These are phyloP conservation scores for Catocala fraxini DNA, from an alignment of 2,888 invertebrate species.

Conservation along the genomic window DNA sequence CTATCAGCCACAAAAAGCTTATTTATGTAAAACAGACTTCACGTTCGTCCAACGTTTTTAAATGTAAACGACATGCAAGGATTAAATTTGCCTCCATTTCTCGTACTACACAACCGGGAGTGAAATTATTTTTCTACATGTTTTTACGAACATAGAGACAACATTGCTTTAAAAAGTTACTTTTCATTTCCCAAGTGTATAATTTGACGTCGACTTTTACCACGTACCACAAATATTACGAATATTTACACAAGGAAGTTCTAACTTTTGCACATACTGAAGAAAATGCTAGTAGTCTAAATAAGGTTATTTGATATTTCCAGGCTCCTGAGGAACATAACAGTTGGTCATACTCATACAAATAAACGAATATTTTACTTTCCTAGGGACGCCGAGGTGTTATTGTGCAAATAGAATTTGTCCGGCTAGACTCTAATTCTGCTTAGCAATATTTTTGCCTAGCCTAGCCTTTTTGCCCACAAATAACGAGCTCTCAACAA, in stretches of 20 bases:
- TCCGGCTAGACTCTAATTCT: no score
- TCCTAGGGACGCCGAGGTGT: not conserved
- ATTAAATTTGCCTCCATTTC: slow-evolving; percentile 11
- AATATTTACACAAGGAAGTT: no score
- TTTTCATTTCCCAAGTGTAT: no score
- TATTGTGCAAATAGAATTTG: no score
- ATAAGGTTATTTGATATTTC: no score
- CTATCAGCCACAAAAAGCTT: not conserved
- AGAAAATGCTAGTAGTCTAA: no score
- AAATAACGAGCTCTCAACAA: slow-evolving; percentile 9
- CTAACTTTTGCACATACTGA: no score
- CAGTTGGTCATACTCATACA: not conserved
- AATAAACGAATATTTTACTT: not conserved
- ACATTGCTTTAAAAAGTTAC: not conserved
- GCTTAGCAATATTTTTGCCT: no score
- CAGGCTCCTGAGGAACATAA: no score
- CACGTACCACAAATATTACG: no score
- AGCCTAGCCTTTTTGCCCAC: no score
- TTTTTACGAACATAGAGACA: not conserved
- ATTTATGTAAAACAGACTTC: slow-evolving; percentile 9
- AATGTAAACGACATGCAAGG: not conserved
- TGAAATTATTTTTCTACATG: not conserved
- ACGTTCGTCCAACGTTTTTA: not conserved
- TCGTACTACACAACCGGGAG: not conserved
- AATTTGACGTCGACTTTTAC: no score